A percentile compares a stretch with the other conserved stretches of the same genome.
These are phyloP conservation scores for Peucedramus taeniatus DNA, from an alignment of 2,113 vertebrate species.

Conservation along the genomic window DNA sequence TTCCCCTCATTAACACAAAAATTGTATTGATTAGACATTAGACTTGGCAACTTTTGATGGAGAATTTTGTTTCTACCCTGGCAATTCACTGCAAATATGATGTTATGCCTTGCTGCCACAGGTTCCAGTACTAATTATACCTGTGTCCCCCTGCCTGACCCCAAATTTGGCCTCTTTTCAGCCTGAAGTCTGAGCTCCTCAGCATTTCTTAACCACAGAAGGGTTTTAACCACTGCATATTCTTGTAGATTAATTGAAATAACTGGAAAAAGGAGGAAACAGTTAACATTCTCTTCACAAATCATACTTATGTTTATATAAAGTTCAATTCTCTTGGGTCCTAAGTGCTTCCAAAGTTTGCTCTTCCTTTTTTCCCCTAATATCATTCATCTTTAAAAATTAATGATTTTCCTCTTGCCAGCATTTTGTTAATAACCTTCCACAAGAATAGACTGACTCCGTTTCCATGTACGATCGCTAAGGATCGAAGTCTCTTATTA, in stretches of 20 bases:
- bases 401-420: neutral
- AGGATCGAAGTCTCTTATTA: neutral
- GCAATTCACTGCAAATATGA: neutral
- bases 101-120: neutral
- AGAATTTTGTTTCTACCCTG: neutral
- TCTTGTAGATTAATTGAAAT: neutral
- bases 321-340: neutral
- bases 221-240: neutral
- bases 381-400: neutral
- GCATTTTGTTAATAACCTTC: neutral
- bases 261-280: constrained; percentile 15
- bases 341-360: neutral
- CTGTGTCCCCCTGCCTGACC: no score
- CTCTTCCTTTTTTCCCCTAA: neutral
- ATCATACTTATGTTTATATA: neutral
- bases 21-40: neutral
- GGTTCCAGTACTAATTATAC: neutral
- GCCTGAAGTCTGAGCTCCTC: neutral
- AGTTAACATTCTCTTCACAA: constrained; percentile 1
- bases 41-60: neutral
- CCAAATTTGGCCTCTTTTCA: neutral
- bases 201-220: neutral
- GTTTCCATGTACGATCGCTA: neutral
- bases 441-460: neutral
- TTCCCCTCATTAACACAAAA: neutral